A percentile compares a stretch with the other conserved stretches of the same genome.
Conservation (phyloP, 2,888 invertebrate species). For the Onchidella celtica region DNA sequence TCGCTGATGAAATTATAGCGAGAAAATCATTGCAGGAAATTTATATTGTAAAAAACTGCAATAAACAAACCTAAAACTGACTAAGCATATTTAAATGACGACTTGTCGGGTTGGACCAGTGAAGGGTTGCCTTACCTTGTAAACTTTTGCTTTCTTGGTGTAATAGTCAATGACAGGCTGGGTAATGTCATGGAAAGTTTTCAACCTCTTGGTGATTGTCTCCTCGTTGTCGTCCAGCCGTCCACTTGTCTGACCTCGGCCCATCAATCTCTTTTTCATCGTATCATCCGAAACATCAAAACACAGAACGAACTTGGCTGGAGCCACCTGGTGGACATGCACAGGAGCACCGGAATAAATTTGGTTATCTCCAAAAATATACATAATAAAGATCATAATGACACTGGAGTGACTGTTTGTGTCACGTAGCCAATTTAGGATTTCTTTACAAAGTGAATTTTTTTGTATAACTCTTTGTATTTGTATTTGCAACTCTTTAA, state of each 20-base stretch:
- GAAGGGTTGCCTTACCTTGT: constrained; percentile 84
- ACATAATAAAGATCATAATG: not conserved
- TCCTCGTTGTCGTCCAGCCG: constrained; percentile 96
- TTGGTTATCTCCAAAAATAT: no score
- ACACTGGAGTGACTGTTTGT: no score
- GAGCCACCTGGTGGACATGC: constrained; percentile 65
- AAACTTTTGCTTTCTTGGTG: constrained; percentile 85
- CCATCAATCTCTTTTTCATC: constrained; percentile 87
- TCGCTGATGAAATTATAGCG: no score
- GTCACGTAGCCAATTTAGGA: no score
- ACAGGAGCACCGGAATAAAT: no score
- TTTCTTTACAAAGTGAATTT: not conserved
- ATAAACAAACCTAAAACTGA: no score
- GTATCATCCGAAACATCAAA: constrained; percentile 91
- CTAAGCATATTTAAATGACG: no score
- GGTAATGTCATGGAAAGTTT: constrained; percentile 94
- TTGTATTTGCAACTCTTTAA: no score
- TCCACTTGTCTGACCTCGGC: constrained; percentile 89
- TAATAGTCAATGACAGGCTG: constrained; percentile 92
- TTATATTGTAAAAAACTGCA: no score
- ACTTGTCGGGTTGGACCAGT: no score
- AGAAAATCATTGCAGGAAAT: no score
- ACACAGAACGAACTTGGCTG: constrained; percentile 86
- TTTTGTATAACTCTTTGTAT: not conserved
- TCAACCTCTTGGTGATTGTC: constrained; percentile 93